Evolutionary conservation across 2,797 vertebrate genomes (phyloP).

Genomic region (Gymnothorax javanicus): DNA sequence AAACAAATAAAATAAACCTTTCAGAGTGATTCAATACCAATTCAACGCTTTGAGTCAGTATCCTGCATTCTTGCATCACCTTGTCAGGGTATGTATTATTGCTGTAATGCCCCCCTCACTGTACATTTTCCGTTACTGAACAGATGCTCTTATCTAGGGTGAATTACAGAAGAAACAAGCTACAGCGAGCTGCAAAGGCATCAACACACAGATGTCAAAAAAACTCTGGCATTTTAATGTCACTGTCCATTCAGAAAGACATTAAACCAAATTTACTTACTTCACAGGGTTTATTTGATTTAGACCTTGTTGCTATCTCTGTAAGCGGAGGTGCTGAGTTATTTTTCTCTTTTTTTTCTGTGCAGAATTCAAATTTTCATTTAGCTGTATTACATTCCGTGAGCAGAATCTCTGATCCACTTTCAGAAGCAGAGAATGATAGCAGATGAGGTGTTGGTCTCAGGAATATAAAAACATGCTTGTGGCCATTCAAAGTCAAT

Average conservation of each 20-base stretch:
- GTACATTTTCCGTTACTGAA: too few species aligned
- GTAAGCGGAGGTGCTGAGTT: background rate
- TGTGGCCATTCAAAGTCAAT: background rate
- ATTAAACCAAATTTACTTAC: background rate
- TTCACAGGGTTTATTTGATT: background rate
- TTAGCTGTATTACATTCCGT: background rate
- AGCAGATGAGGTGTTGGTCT: background rate
- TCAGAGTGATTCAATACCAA: too few species aligned
- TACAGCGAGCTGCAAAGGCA: background rate
- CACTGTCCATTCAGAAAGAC: background rate
- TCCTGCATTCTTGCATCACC: too few species aligned
- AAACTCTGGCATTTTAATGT: background rate
- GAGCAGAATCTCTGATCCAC: background rate
- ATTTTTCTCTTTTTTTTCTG: background rate
- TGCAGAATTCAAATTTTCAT: background rate
- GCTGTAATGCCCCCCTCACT: too few species aligned
- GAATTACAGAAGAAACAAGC: background rate
- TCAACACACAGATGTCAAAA: background rate
- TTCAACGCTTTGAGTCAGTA: too few species aligned
- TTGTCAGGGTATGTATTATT: too few species aligned
- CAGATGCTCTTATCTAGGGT: background rate
- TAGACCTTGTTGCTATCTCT: background rate
- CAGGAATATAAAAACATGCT: background rate
- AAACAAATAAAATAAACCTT: too few species aligned
- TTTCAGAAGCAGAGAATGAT: background rate